phyloP scores from a whole-genome alignment of 2,797 vertebrate species.

The Otus scops region DNA sequence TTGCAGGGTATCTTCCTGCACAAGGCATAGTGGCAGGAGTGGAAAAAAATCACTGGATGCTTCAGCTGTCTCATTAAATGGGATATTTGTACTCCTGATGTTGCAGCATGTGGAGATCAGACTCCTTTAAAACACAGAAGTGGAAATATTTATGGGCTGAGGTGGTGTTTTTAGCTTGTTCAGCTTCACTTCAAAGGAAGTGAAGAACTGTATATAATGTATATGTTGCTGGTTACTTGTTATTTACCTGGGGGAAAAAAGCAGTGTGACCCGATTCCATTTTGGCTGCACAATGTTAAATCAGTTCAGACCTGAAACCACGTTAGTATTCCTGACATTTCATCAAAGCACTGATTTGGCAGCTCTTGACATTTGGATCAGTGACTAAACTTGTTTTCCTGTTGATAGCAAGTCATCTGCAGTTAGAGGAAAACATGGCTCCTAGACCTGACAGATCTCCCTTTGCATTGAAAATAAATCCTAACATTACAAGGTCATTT shows the following conservation, averaged over 20 bases:
- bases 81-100: neutral
- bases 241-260: neutral
- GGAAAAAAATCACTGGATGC: neutral
- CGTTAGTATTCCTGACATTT: constrained; percentile 20
- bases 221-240: neutral
- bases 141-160: neutral
- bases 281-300: neutral
- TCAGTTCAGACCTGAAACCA: neutral
- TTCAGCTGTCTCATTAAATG: neutral
- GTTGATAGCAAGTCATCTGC: constrained; percentile 51
- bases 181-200: neutral
- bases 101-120: neutral
- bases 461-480: constrained; percentile 35
- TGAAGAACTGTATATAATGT: neutral
- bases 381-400: constrained; percentile 57
- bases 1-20: neutral
- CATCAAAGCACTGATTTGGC: constrained; percentile 41
- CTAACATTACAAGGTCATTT: constrained; percentile 34
- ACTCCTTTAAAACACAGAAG: neutral
- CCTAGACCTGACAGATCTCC: constrained; percentile 4
- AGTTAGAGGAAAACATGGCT: constrained; percentile 10
- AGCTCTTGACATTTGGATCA: constrained; percentile 57
- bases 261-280: neutral
- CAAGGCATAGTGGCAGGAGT: neutral
- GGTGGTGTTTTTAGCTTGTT: neutral